These are phyloP conservation scores for Steatocranus sp. DNA, from an alignment of 2,797 vertebrate species.

Conservation along the genomic window DNA sequence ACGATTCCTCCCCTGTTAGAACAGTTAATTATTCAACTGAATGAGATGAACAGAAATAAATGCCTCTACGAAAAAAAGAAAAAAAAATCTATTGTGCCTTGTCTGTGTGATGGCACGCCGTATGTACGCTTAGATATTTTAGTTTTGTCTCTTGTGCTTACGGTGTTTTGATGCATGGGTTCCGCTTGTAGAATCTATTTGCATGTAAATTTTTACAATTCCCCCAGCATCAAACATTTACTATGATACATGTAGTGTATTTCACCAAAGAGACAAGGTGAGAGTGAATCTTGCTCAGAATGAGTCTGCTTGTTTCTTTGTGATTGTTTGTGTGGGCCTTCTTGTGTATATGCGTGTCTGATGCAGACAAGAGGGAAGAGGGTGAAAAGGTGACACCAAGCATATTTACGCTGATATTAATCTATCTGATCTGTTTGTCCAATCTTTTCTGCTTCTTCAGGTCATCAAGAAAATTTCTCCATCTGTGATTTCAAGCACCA, in stretches of 20 bases:
- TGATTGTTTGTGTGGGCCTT: constrained; percentile 35
- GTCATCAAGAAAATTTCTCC: constrained; percentile 84
- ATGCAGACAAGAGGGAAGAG: not conserved
- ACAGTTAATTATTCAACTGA: constrained; percentile 32
- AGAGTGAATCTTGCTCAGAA: constrained; percentile 42
- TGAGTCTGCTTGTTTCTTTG: constrained; percentile 45
- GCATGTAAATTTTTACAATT: constrained; percentile 73
- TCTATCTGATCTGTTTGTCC: constrained; percentile 38
- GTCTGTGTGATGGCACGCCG: not conserved
- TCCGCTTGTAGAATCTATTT: constrained; percentile 66
- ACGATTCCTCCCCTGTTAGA: not conserved
- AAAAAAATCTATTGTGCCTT: not conserved
- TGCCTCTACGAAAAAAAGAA: not conserved
- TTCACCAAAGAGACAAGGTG: constrained; percentile 52
- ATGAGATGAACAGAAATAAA: constrained; percentile 20
- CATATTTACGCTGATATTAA: constrained; percentile 18
- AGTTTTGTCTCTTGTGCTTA: constrained; percentile 50
- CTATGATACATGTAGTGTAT: constrained; percentile 63
- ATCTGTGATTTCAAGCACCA: constrained; percentile 76
- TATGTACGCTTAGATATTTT: constrained; percentile 42
- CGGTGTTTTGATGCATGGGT: constrained; percentile 61
- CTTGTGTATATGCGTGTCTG: not conserved
- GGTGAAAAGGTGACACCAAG: not conserved
- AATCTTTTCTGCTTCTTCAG: constrained; percentile 63
- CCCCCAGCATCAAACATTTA: constrained; percentile 55